These are phyloP conservation scores for Lamellibrachia satsuma DNA, from an alignment of 2,888 invertebrate species.

Conservation along the genomic window DNA sequence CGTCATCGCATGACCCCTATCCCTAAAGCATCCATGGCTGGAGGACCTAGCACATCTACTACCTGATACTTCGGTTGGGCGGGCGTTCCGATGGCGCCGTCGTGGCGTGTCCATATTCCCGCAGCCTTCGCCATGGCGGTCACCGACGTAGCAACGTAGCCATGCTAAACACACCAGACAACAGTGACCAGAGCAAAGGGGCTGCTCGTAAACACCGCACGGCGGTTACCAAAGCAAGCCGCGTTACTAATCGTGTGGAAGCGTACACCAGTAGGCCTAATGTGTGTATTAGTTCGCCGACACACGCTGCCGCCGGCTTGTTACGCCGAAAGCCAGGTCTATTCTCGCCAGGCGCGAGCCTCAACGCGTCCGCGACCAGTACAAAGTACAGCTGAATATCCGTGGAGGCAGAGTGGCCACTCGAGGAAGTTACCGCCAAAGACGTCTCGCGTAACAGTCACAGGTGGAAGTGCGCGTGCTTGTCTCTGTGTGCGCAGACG, in stretches of 20 bases:
- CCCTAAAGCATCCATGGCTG: background rate
- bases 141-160: background rate
- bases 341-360: background rate
- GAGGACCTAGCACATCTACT: background rate
- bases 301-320: background rate
- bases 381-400: background rate
- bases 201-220: background rate
- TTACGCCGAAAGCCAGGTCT: background rate
- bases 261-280: background rate
- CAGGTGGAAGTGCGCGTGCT: background rate
- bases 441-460: background rate
- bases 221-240: background rate
- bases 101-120: background rate
- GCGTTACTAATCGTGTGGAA: background rate
- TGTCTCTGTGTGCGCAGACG: background rate
- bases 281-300: background rate
- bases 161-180: background rate
- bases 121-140: background rate
- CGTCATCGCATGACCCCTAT: background rate
- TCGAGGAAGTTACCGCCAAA: background rate
- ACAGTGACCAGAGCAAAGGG: background rate
- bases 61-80: background rate
- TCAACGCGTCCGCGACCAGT: background rate
- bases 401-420: background rate
- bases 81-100: background rate